phyloP scores from a whole-genome alignment of 1,140 invertebrate species.

The Rhopalosiphum maidis region DNA sequence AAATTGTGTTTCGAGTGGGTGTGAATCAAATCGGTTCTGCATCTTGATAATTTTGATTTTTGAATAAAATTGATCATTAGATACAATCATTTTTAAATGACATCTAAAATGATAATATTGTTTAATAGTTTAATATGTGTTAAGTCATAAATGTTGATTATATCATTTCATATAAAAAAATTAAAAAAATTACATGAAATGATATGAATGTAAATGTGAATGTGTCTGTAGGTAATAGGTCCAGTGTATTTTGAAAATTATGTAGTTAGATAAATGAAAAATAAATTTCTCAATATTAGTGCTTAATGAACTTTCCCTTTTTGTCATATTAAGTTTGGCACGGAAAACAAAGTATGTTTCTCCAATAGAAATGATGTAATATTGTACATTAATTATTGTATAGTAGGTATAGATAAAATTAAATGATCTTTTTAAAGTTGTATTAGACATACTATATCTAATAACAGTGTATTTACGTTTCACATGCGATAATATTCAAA shows the following conservation, averaged over 20 bases:
- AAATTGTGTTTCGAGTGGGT: background rate
- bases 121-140: background rate
- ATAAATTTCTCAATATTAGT: background rate
- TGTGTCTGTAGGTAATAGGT: background rate
- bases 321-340: background rate
- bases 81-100: background rate
- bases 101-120: background rate
- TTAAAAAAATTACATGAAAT: background rate
- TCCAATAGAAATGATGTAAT: background rate
- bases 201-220: background rate
- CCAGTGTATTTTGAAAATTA: background rate
- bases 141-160: background rate
- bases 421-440: background rate
- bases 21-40: background rate
- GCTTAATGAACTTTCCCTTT: constrained; percentile 44
- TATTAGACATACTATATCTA: background rate
- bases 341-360: background rate
- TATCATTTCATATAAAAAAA: background rate
- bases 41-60: background rate
- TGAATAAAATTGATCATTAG: background rate
- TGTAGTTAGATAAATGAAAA: background rate
- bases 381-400: background rate
- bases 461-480: too few relatives aligned
- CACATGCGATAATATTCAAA: too few relatives aligned
- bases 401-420: background rate